Conservation (phyloP, 2,113 vertebrate genomes). For the Mustela nigripes region DNA sequence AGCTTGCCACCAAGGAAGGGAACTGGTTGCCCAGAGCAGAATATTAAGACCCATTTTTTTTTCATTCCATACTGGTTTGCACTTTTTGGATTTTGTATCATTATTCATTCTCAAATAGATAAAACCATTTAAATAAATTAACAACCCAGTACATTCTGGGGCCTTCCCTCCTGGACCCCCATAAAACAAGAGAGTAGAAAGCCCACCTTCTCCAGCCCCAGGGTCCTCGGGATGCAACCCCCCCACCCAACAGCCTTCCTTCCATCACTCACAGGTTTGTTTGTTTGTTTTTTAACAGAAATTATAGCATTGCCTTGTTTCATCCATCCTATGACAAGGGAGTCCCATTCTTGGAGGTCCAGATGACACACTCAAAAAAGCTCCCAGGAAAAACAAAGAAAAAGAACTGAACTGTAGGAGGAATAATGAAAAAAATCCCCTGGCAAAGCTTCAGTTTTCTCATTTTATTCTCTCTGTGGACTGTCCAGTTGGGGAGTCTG, state of each 20-base stretch:
- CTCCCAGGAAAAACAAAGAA: background rate
- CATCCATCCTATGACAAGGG: background rate
- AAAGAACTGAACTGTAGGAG: background rate
- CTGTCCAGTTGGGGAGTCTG: background rate
- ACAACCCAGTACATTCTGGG: background rate
- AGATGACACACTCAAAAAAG: background rate
- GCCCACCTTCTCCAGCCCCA: too few relatives aligned
- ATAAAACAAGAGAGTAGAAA: background rate
- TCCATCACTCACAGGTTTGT: background rate
- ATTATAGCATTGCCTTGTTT: background rate
- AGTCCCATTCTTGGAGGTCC: background rate
- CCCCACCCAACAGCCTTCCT: too few relatives aligned
- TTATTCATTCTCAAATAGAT: constrained; percentile 1
- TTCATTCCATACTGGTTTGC: background rate
- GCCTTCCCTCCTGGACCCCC: background rate
- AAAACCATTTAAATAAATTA: background rate
- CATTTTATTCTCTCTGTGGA: background rate
- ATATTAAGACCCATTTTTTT: background rate
- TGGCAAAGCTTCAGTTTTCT: background rate
- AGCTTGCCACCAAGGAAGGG: background rate
- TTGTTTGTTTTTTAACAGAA: background rate
- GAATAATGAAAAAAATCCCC: background rate
- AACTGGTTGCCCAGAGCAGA: background rate
- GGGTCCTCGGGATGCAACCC: background rate
- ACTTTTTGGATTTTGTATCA: background rate